These are phyloP conservation scores for Acrossocheilus fasciatus DNA, from an alignment of 2,797 vertebrate species.

Conservation along the genomic window DNA sequence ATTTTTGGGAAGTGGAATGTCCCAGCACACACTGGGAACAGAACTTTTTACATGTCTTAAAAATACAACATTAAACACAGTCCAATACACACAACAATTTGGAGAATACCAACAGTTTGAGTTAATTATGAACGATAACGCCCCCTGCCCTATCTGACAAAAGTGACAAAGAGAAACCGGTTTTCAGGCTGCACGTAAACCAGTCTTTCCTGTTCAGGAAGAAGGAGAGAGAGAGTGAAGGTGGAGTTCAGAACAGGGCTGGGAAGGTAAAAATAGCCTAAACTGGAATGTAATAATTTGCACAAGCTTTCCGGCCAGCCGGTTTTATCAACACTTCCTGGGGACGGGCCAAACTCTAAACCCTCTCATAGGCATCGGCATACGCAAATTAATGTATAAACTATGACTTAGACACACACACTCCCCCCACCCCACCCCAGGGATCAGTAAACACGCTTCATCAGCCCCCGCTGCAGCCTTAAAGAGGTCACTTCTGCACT, in stretches of 20 bases:
- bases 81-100: not conserved
- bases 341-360: constrained; percentile 59
- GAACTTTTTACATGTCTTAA: not conserved
- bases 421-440: not conserved
- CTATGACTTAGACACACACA: not conserved
- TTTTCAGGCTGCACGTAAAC: constrained; percentile 52
- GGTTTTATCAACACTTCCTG: constrained; percentile 73
- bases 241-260: constrained; percentile 60
- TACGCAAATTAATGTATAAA: not conserved
- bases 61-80: not conserved
- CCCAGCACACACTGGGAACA: constrained; percentile 41
- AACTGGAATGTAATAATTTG: constrained; percentile 74
- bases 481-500: constrained; percentile 41
- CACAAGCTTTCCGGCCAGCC: constrained; percentile 74
- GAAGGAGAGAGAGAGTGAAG: constrained; percentile 43
- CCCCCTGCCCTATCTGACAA: not conserved
- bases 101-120: not conserved
- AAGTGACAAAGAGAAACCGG: not conserved
- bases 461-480: constrained; percentile 1
- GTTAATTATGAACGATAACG: not conserved
- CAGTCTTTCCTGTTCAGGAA: constrained; percentile 63
- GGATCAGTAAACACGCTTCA: constrained; percentile 28
- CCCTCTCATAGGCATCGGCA: constrained; percentile 8
- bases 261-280: constrained; percentile 72
- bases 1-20: constrained; percentile 22